Evolutionary conservation across 30 jellyfish, hydroid and myxozoan species (phyloP).

Genomic region (Aurelia sp.): DNA sequence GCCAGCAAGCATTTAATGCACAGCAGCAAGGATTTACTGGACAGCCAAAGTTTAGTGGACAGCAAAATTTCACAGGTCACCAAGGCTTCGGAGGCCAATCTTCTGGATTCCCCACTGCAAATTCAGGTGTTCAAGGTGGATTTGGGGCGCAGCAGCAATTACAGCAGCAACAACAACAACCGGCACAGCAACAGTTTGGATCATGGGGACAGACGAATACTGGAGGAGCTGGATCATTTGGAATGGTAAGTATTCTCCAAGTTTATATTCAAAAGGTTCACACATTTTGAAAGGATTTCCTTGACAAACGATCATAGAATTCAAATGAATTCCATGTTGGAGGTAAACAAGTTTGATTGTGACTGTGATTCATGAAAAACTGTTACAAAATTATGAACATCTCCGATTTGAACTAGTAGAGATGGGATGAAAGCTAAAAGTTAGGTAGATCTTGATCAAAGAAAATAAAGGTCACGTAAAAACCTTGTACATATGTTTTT

Average conservation of each 20-base stretch:
- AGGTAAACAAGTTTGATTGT: no score
- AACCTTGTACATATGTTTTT: no score
- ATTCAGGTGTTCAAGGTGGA: conserved; percentile 15
- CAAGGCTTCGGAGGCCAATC: conserved; percentile 7
- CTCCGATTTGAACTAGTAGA: no score
- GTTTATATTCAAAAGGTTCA: no score
- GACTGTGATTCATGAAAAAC: no score
- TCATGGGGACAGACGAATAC: conserved; percentile 64
- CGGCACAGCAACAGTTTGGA: conserved; percentile 77
- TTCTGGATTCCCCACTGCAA: background rate
- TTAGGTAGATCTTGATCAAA: no score
- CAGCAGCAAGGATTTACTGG: conserved; percentile 9
- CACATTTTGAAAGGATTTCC: no score
- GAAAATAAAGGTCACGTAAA: no score
- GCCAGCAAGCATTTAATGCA: conserved; percentile 27
- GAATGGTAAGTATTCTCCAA: conserved; percentile 46
- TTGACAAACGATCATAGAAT: no score
- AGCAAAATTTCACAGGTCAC: background rate
- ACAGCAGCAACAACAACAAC: conserved; percentile 64
- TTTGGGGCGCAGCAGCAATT: conserved; percentile 58
- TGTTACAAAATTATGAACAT: no score
- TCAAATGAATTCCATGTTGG: no score
- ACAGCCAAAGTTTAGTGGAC: background rate
- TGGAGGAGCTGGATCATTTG: conserved; percentile 51
- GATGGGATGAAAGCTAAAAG: no score